Conservation (phyloP, 1,140 invertebrate species). For the Ylistrum balloti region DNA sequence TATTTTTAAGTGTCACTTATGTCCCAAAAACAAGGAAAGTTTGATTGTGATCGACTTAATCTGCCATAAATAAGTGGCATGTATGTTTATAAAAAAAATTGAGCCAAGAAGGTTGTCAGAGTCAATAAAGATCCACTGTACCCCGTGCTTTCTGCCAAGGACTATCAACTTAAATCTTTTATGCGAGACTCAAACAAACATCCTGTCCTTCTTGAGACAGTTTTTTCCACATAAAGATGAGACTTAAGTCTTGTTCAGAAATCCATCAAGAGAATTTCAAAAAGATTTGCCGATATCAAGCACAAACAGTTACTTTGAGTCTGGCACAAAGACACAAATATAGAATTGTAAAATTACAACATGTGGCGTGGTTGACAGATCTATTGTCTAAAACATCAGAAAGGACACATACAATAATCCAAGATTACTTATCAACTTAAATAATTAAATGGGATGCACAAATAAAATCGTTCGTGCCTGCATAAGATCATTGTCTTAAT, state of each 20-base stretch:
- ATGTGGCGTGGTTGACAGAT: background rate
- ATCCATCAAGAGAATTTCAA: background rate
- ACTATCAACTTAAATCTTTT: background rate
- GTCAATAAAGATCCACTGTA: background rate
- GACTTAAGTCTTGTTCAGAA: background rate
- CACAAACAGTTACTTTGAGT: background rate
- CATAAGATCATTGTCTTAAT: background rate
- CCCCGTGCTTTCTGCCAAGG: background rate
- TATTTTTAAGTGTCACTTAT: no score
- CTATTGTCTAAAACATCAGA: background rate
- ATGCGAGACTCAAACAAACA: background rate
- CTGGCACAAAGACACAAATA: background rate
- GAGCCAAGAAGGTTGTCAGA: no score
- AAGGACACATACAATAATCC: background rate
- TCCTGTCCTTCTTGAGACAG: background rate
- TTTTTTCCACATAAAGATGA: background rate
- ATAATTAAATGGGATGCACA: no score
- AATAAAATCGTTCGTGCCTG: no score
- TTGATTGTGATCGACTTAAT: no score
- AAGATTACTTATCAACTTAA: no score
- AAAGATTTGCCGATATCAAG: background rate
- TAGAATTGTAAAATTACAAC: background rate
- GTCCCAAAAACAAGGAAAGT: no score
- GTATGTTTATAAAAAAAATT: no score
- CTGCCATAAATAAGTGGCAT: no score